Evolutionary conservation across 1,140 invertebrate genomes (phyloP).

Genomic region (Diabrotica virgifera): DNA sequence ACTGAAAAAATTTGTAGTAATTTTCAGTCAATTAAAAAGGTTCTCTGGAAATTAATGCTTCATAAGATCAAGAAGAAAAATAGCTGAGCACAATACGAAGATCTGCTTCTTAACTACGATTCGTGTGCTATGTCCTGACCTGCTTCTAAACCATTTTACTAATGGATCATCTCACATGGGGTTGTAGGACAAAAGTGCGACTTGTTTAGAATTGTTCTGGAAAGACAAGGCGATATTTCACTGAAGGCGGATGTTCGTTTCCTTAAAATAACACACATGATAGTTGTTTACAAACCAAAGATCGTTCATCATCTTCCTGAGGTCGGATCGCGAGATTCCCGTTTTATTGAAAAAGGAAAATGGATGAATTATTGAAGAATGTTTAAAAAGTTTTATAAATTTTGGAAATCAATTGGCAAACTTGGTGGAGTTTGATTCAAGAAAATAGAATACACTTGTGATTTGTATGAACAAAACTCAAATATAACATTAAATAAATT

Average conservation of each 20-base stretch:
- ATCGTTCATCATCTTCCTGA: slow-evolving; percentile 44
- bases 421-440: too few species aligned
- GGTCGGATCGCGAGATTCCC: slow-evolving; percentile 10
- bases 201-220: slow-evolving; percentile 44
- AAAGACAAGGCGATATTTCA: slow-evolving; percentile 46
- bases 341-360: slow-evolving; percentile 1
- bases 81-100: too few species aligned
- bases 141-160: slow-evolving; percentile 33
- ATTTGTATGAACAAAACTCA: too few species aligned
- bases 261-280: slow-evolving; percentile 46
- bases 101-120: too few species aligned
- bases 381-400: not conserved
- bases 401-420: not conserved
- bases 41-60: too few species aligned
- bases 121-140: too few species aligned
- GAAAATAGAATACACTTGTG: too few species aligned
- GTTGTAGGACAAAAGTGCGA: slow-evolving; percentile 43
- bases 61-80: too few species aligned
- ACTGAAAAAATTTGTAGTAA: too few species aligned
- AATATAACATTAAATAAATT: too few species aligned
- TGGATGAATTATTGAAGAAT: not conserved
- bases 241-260: slow-evolving; percentile 44
- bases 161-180: slow-evolving; percentile 45
- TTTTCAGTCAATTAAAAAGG: too few species aligned
- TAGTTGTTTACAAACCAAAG: slow-evolving; percentile 39